Conservation (phyloP, 1,140 invertebrate genomes). For the Danaus plexippus region DNA sequence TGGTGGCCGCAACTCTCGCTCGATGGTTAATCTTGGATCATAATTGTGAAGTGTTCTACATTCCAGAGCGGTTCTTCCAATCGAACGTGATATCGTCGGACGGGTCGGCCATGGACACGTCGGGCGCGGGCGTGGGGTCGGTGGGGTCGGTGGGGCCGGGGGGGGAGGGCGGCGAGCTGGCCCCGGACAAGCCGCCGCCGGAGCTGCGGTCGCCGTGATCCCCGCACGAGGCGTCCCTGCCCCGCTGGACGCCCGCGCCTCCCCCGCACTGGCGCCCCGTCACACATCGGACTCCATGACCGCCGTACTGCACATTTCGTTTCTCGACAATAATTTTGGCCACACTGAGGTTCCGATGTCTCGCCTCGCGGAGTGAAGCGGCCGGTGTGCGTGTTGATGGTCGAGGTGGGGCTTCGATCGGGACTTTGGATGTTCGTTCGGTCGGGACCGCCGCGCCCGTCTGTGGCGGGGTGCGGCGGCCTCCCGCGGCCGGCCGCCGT, state of each 20-base stretch:
- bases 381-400: constrained; percentile 15
- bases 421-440: too few relatives aligned
- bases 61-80: constrained; percentile 69
- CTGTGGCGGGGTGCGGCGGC: too few relatives aligned
- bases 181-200: constrained; percentile 55
- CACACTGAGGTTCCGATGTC: constrained; percentile 36
- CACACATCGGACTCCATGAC: constrained; percentile 36
- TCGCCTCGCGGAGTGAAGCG: constrained; percentile 17
- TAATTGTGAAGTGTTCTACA: constrained; percentile 30
- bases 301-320: not conserved
- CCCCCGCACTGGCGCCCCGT: constrained; percentile 62
- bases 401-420: too few relatives aligned
- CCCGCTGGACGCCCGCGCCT: constrained; percentile 57
- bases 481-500: too few relatives aligned
- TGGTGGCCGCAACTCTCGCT: too few relatives aligned
- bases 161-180: constrained; percentile 5
- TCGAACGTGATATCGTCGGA: constrained; percentile 69
- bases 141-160: too few relatives aligned
- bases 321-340: constrained; percentile 35
- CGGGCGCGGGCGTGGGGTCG: constrained; percentile 34
- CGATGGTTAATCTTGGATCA: constrained; percentile 7
- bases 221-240: constrained; percentile 27
- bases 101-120: constrained; percentile 59
- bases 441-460: too few relatives aligned
- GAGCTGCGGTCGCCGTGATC: constrained; percentile 67